Percentiles rank a stretch among this genome's conserved stretches.
Conservation (phyloP, 2,888 invertebrate genomes). For the Syritta pipiens region DNA sequence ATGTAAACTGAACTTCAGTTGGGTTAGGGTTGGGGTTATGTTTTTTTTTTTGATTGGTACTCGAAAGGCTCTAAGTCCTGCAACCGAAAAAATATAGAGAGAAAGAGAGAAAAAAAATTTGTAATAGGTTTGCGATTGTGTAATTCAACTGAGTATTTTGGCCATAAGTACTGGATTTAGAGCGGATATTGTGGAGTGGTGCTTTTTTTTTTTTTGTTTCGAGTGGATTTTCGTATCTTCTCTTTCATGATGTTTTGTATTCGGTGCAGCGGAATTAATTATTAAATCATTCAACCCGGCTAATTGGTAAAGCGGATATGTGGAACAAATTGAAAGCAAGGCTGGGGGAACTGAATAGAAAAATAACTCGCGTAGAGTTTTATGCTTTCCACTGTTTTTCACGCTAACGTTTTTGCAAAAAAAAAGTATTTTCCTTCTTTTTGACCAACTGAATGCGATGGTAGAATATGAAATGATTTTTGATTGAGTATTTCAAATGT, state of each 20-base stretch:
- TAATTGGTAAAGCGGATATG: conserved; percentile 64
- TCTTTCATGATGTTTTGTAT: not conserved
- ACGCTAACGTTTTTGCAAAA: too few relatives aligned
- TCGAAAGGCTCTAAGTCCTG: too few relatives aligned
- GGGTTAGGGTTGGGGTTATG: too few relatives aligned
- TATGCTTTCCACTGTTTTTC: not conserved
- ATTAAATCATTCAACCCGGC: conserved; percentile 35
- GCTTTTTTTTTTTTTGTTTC: conserved; percentile 7
- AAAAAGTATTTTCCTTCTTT: too few relatives aligned
- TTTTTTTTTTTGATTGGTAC: too few relatives aligned
- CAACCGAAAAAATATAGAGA: not conserved
- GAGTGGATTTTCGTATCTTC: not conserved
- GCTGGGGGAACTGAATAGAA: conserved; percentile 7
- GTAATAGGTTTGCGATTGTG: conserved; percentile 40
- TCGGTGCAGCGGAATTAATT: conserved; percentile 13
- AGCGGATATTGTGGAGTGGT: conserved; percentile 43
- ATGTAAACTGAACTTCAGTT: too few relatives aligned
- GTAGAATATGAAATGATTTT: conserved; percentile 59
- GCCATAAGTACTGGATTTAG: conserved; percentile 38
- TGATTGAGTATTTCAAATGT: conserved; percentile 36
- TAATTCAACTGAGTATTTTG: conserved; percentile 32
- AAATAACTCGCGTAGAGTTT: conserved; percentile 3
- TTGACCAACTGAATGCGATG: conserved; percentile 25
- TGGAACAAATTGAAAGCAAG: conserved; percentile 42
- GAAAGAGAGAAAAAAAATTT: not conserved